A percentile compares a stretch with the other conserved stretches of the same genome.
phyloP scores from a whole-genome alignment of 2,113 vertebrate genomes.

The Urocitellus parryii region DNA sequence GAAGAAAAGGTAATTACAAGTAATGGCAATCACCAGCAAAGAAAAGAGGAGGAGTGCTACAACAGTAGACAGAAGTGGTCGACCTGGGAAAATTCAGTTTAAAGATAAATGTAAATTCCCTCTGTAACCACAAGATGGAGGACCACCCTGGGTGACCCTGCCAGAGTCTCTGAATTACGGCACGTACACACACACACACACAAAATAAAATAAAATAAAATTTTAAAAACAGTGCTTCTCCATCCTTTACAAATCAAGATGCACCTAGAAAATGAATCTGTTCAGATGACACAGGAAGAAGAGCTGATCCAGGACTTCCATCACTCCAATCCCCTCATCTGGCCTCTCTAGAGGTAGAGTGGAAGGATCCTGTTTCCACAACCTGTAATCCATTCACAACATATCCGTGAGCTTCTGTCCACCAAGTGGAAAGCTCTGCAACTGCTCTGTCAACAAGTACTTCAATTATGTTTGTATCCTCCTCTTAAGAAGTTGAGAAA shows the following conservation, averaged over 20 bases:
- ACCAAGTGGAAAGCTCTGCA: not conserved
- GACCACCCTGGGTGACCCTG: not conserved
- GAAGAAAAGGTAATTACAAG: not conserved
- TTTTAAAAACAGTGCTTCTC: not conserved
- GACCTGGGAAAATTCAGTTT: not conserved
- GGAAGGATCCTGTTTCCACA: not conserved
- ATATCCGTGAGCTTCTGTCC: not conserved
- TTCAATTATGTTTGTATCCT: not conserved
- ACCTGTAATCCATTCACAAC: constrained; percentile 18
- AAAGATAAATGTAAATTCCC: not conserved
- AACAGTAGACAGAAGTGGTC: not conserved
- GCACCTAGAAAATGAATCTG: not conserved
- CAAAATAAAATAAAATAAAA: not conserved
- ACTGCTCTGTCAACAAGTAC: not conserved
- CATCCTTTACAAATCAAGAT: constrained; percentile 5
- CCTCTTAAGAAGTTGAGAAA: constrained; percentile 9
- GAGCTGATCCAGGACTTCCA: not conserved
- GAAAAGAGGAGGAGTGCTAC: not conserved
- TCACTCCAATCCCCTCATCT: not conserved
- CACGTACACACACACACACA: not conserved
- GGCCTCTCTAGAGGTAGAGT: not conserved
- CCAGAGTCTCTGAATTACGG: not conserved
- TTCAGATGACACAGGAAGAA: not conserved
- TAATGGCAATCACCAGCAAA: not conserved
- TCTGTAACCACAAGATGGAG: not conserved